These are phyloP conservation scores for Diceros bicornis DNA, from an alignment of 2,797 vertebrate species.

Conservation along the genomic window DNA sequence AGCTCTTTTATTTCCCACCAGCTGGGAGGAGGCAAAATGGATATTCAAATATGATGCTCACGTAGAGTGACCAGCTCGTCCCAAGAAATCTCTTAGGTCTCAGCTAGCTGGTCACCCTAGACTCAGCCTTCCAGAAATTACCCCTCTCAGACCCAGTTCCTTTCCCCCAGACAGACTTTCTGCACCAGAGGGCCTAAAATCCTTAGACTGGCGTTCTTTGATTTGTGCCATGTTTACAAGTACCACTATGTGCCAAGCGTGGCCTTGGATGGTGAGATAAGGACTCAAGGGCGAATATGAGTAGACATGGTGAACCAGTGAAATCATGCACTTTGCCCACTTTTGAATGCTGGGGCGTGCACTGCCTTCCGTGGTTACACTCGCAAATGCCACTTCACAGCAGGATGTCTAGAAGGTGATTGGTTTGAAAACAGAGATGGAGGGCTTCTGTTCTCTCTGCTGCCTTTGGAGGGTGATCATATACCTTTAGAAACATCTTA, in stretches of 20 bases:
- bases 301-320: neutral
- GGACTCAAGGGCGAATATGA: neutral
- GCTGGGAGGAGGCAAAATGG: neutral
- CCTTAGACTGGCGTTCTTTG: neutral
- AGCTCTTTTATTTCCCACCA: neutral
- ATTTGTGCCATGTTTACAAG: neutral
- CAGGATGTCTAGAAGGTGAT: neutral
- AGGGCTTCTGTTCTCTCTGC: neutral
- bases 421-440: neutral
- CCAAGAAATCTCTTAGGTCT: neutral
- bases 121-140: neutral
- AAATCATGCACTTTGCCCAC: neutral
- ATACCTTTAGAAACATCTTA: conserved; percentile 1
- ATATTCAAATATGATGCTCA: neutral
- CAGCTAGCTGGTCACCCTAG: neutral
- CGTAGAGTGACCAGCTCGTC: neutral
- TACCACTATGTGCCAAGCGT: neutral
- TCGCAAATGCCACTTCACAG: neutral
- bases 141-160: neutral
- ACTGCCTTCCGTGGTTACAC: neutral
- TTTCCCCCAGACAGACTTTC: neutral
- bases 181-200: neutral
- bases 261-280: neutral
- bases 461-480: neutral
- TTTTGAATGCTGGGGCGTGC: neutral